Evolutionary conservation across 2,888 invertebrate genomes (phyloP), one percentile per base, ranked within the genome.

Genomic region (Lamellibrachia satsuma): DNA sequence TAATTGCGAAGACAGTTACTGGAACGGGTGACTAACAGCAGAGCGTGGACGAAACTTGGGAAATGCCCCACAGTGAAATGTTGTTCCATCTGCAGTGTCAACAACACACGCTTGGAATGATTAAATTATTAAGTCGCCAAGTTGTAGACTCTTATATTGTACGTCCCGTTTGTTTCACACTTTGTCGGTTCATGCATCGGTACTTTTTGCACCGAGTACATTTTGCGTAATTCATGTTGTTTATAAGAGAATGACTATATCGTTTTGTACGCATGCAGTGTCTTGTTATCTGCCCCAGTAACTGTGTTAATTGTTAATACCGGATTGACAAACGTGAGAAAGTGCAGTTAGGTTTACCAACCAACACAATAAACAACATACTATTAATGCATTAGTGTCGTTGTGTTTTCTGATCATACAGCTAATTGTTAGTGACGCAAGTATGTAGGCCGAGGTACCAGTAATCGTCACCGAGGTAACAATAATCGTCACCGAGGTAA

Each of bases 11-110:
- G 75, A 75, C 75, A 75, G 22, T 75, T 75, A 22, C 75, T 15
- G 75, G 75, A 75, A 75, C 75, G 75, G 22, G 75, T 75, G 75
- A 75, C 75, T 75, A 75, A 75, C 75, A 22, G 75, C 75, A 75
- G 75, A 75, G n/a, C 75, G 22, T 75, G 75, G 22, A 75, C 75
- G n/a, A 3, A 75, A 39, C 6, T 75, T 75, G n/a, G 75, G 22
- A 75, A 75, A 75, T 75, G 75, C n/a, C 75, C 15, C 75, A 22
- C 75, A 15, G 75, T n/a, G 75, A 75, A 75, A 22, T 22, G 22
- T 75, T 75, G 75, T n/a, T 55, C 75, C 22, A 3, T 75, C 22
- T n/a, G 22, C n/a, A 15, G 75, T 75, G n/a, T 1, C 75, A 75
- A 22, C n/a, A 75, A 22, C 22, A n/a, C 39, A 39, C 39, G 39